Conservation (phyloP, 1,140 invertebrate genomes). For the Paracyclopina nana region DNA sequence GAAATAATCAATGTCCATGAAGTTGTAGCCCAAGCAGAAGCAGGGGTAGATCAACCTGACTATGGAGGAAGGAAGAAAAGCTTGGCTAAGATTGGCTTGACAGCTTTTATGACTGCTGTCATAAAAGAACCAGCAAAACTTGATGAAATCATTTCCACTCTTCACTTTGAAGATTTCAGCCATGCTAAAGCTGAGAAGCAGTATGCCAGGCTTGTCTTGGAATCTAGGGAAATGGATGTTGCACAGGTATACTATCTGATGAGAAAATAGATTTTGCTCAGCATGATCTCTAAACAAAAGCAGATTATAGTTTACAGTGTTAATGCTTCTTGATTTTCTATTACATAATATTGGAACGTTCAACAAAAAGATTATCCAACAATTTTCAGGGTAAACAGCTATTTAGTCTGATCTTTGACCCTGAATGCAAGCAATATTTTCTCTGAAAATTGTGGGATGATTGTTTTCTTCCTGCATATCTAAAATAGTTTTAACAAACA, state of each 20-base stretch:
- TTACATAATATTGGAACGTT: not conserved
- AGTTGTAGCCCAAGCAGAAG: slow-evolving; percentile 4
- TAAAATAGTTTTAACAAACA: too few relatives aligned
- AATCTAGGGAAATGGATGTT: slow-evolving; percentile 4
- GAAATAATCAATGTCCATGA: slow-evolving; percentile 8
- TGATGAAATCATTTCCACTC: slow-evolving; percentile 12
- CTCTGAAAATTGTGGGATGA: not conserved
- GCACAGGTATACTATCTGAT: too few relatives aligned
- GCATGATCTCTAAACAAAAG: too few relatives aligned
- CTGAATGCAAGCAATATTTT: not conserved
- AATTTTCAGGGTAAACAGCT: not conserved
- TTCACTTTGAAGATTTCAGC: slow-evolving; percentile 8
- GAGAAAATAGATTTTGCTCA: too few relatives aligned
- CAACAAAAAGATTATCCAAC: not conserved
- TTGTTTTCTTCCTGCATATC: not conserved
- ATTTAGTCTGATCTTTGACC: not conserved
- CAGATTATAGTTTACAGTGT: too few relatives aligned
- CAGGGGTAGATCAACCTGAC: slow-evolving; percentile 3
- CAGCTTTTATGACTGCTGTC: slow-evolving; percentile 12
- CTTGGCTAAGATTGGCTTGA: slow-evolving; percentile 9
- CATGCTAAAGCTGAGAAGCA: not conserved
- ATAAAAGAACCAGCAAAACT: not conserved
- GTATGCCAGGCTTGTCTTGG: slow-evolving; percentile 4
- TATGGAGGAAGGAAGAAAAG: not conserved
- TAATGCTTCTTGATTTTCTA: too few relatives aligned